Evolutionary conservation across 1,140 invertebrate genomes (phyloP).

Genomic region (Wiebesia pumilae): DNA sequence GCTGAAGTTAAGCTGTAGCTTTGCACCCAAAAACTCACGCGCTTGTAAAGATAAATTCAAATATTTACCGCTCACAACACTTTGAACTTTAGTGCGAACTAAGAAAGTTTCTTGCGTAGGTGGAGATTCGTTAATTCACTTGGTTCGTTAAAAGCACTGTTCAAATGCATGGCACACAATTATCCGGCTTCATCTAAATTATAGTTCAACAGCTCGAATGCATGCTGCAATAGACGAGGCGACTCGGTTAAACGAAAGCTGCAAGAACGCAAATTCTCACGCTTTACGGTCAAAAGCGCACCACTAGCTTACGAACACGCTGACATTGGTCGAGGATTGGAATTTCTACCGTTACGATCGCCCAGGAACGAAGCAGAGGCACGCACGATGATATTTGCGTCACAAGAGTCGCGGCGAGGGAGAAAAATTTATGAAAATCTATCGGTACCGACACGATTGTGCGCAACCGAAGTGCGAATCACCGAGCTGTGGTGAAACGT

Average conservation of each 20-base stretch:
- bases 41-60: too few species aligned
- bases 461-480: too few species aligned
- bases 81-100: too few species aligned
- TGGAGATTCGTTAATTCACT: neutral
- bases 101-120: neutral
- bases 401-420: neutral
- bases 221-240: too few species aligned
- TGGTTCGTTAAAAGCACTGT: neutral
- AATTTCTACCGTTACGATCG: neutral
- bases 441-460: constrained; percentile 6
- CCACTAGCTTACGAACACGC: neutral
- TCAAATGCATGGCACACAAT: neutral
- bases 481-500: constrained; percentile 19
- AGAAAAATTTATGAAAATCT: constrained; percentile 41
- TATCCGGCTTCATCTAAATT: neutral
- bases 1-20: too few species aligned
- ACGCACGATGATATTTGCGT: constrained; percentile 16
- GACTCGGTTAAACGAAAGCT: neutral
- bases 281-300: neutral
- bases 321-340: neutral
- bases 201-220: neutral
- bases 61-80: too few species aligned
- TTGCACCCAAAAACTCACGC: too few species aligned
- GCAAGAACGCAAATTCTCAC: neutral
- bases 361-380: neutral